Percentiles rank a stretch among this genome's conserved stretches.
phyloP scores from a whole-genome alignment of 2,797 vertebrate species.

The Phrynocephalus forsythii region DNA sequence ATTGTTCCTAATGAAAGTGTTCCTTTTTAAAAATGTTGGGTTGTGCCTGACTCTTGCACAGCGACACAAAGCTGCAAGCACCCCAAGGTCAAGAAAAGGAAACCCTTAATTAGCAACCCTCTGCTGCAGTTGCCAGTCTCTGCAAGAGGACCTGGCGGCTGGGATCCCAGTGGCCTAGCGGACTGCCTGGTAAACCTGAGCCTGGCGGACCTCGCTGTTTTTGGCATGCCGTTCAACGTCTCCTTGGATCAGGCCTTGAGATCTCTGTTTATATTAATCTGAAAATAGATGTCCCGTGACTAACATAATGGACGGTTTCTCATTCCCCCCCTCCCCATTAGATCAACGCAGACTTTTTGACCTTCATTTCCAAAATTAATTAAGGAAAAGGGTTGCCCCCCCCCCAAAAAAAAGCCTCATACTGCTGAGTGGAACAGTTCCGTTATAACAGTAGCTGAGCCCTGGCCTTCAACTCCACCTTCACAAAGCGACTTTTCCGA shows the following conservation, averaged over 20 bases:
- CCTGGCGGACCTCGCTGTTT: not conserved
- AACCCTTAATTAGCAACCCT: too few species aligned
- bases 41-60: too few species aligned
- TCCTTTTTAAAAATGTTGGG: too few species aligned
- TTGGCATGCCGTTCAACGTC: not conserved
- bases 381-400: slow-evolving; percentile 22
- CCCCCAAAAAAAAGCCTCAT: slow-evolving; percentile 39
- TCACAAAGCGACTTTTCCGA: slow-evolving; percentile 49
- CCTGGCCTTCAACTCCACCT: slow-evolving; percentile 60
- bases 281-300: not conserved
- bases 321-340: slow-evolving; percentile 22
- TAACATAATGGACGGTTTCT: slow-evolving; percentile 35
- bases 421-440: not conserved
- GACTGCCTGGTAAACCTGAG: not conserved
- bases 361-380: slow-evolving; percentile 31
- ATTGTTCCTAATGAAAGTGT: not conserved
- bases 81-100: too few species aligned
- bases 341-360: slow-evolving; percentile 44
- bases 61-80: too few species aligned
- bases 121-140: too few species aligned
- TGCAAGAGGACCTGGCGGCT: not conserved
- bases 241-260: not conserved
- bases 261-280: slow-evolving; percentile 16
- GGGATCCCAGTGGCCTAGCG: not conserved
- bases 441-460: slow-evolving; percentile 35